A percentile compares a stretch with the other conserved stretches of the same genome.
Evolutionary conservation across 2,888 invertebrate species (phyloP).

Genomic region (Drosophila infuscata): DNA sequence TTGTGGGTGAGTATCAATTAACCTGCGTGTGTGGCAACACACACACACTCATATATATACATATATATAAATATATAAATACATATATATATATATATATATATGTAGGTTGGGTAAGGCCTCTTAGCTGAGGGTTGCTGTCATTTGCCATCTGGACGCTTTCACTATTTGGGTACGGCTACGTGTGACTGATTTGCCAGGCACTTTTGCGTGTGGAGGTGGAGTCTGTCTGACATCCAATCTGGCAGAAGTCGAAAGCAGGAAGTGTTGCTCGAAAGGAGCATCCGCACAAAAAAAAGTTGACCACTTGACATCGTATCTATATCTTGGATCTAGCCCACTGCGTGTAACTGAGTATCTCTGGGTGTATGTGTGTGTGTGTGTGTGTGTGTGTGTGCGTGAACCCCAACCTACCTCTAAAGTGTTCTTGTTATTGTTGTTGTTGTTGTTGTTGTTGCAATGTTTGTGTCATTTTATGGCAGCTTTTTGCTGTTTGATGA

Average conservation of each 20-base stretch:
- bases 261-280: slow-evolving; percentile 12
- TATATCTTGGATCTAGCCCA: slow-evolving; percentile 9
- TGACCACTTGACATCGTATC: slow-evolving; percentile 16
- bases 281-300: not conserved
- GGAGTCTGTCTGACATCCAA: slow-evolving; percentile 3
- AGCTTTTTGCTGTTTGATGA: slow-evolving; percentile 73
- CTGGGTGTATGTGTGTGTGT: not conserved
- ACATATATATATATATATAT: not conserved
- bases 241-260: slow-evolving; percentile 7
- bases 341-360: not conserved
- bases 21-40: not conserved
- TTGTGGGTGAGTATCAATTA: slow-evolving; percentile 90
- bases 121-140: not conserved
- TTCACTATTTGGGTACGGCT: slow-evolving; percentile 1
- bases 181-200: slow-evolving; percentile 12
- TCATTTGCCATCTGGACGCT: slow-evolving; percentile 2
- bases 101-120: not conserved
- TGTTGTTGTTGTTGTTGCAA: slow-evolving; percentile 10
- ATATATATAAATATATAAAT: not conserved
- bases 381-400: not conserved
- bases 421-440: not conserved
- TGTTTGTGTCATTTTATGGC: slow-evolving; percentile 70
- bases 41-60: not conserved
- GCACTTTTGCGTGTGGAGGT: not conserved
- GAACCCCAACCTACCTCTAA: not conserved